Evolutionary conservation across 2,797 vertebrate species (phyloP), one percentile per base, ranked within the genome.

Genomic region (Anguilla obscura): DNA sequence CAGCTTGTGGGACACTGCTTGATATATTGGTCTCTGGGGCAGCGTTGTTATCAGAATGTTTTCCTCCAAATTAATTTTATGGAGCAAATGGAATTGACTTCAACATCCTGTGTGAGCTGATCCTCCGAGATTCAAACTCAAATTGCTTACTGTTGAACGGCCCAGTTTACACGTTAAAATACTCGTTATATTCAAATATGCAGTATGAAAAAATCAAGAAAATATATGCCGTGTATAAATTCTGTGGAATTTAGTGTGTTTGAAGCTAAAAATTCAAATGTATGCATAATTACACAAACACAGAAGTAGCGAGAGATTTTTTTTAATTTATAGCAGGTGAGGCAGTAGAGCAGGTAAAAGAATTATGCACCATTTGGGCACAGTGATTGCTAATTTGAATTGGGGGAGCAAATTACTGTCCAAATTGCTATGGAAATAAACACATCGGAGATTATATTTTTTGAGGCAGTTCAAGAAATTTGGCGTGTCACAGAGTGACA

Each of bases 1-100:
- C 18, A 2, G 74, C 36, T 16, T 45, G 74, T 79, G 74, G 74
- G 36, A 33, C 74, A 40, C 33, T 4, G 33, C 12, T 16, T 79
- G 74, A 79, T 79, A 16, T 40, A 79, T 45, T 79, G 36, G 74
- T 79, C 74, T 40, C 74, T 36, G 74, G 33, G 71, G 33, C 27
- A 12, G 71, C 16, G 71, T 74, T 74, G 30, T 79, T 40, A 36
- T 79, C 74, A 40, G 74, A 33, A 16, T 12, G 10, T 79, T 79
- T 40, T 79, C 30, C 36, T 79, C 74, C 74, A 79, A 79, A 79
- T 79, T 18, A 79, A 79, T 79, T 79, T 40, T 79, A 18, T 40
- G 74, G 30, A 33, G 63, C 30, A 40, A 79, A 79, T 79, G 74
- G 74, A 16, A 79, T 79, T 40, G 40, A 14, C 74, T 18, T 36